Evolutionary conservation across 2,113 vertebrate genomes (phyloP).

Genomic region (Alexandromys fortis): DNA sequence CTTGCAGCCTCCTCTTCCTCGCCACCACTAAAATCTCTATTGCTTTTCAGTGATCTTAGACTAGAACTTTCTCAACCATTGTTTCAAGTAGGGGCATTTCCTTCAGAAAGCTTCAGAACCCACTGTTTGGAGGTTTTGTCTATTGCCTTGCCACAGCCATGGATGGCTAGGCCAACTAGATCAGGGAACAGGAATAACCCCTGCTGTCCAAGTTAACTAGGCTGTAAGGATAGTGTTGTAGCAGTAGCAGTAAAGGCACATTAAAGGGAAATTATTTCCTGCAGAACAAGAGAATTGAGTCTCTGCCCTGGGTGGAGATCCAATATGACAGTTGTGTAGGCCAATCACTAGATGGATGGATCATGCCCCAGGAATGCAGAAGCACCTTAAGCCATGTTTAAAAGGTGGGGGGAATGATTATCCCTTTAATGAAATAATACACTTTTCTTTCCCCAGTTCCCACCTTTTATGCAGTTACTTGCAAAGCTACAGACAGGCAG

Average conservation of each 20-base stretch:
- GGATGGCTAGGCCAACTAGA: neutral
- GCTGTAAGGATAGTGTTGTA: neutral
- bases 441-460: neutral
- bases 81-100: neutral
- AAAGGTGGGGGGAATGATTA: neutral
- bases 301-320: neutral
- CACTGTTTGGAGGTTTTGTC: neutral
- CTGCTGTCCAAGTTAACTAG: neutral
- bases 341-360: neutral
- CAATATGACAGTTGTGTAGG: neutral
- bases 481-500: neutral
- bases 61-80: neutral
- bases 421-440: neutral
- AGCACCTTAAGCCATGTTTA: neutral
- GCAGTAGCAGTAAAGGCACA: neutral
- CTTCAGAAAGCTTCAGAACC: neutral
- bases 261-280: neutral
- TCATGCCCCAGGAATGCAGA: neutral
- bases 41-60: neutral
- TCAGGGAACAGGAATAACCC: neutral
- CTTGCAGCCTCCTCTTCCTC: neutral
- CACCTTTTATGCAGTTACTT: neutral
- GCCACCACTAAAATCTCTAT: neutral
- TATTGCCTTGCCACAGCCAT: neutral
- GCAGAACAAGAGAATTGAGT: neutral